Evolutionary conservation across 2,888 invertebrate genomes (phyloP).

Genomic region (Bombyx huttoni): DNA sequence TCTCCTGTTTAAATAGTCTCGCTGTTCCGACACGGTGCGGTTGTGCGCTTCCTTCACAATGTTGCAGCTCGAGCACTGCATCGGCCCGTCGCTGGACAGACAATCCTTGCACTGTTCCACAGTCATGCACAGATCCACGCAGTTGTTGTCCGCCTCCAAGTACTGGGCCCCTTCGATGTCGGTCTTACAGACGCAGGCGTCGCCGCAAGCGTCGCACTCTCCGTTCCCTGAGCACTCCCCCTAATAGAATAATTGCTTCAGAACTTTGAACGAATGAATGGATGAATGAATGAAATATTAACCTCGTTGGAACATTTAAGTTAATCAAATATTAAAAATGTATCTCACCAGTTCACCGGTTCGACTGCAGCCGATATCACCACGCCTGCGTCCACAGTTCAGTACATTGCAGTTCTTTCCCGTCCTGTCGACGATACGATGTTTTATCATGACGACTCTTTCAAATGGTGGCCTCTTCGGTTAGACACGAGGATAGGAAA

Average conservation of each 20-base stretch:
- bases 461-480: no score
- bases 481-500: no score
- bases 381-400: constrained; percentile 23
- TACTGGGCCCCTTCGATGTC: constrained; percentile 42
- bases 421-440: constrained; percentile 16
- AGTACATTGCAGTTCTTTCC: constrained; percentile 23
- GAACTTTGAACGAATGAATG: no score
- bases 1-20: constrained; percentile 12
- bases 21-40: constrained; percentile 27
- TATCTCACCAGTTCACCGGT: background rate
- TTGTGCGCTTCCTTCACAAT: constrained; percentile 17
- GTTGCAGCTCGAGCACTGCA: constrained; percentile 15
- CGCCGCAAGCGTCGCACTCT: constrained; percentile 34
- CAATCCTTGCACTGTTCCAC: constrained; percentile 33
- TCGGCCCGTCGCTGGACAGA: constrained; percentile 18
- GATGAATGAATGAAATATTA: no score
- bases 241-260: constrained; percentile 11
- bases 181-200: constrained; percentile 36
- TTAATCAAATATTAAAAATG: background rate
- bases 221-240: constrained; percentile 48
- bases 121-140: constrained; percentile 40
- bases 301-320: no score
- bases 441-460: background rate
- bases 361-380: constrained; percentile 21
- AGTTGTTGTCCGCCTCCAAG: constrained; percentile 33